Conservation (phyloP, 2,888 invertebrate species). For the Athalia rosae region DNA sequence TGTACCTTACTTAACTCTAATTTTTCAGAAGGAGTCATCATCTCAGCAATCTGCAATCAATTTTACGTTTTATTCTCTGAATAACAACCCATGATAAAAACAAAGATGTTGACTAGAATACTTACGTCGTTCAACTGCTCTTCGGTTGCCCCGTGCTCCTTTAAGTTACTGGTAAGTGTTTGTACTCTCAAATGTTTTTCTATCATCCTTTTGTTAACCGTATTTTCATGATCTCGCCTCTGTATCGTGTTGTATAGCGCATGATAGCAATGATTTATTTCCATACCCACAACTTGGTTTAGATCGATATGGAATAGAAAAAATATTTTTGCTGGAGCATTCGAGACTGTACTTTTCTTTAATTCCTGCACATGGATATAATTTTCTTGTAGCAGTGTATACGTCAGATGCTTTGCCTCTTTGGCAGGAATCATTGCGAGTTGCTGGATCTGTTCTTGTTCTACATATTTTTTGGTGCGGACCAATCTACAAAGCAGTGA, state of each 20-base stretch:
- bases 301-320: constrained; percentile 86
- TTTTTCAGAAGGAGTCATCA: constrained; percentile 90
- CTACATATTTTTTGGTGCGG: constrained; percentile 86
- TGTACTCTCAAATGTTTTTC: constrained; percentile 92
- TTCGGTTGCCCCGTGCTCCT: constrained; percentile 84
- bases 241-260: constrained; percentile 82
- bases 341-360: constrained; percentile 80
- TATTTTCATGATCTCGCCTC: constrained; percentile 80
- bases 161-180: constrained; percentile 86
- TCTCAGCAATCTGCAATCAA: constrained; percentile 83
- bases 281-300: constrained; percentile 81
- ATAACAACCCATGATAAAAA: constrained; percentile 42
- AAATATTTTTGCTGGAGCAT: constrained; percentile 87
- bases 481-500: constrained; percentile 79
- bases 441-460: constrained; percentile 94
- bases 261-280: constrained; percentile 83
- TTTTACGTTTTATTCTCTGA: constrained; percentile 33
- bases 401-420: constrained; percentile 92
- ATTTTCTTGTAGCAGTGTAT: constrained; percentile 89
- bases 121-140: constrained; percentile 87
- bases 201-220: constrained; percentile 85
- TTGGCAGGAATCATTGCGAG: constrained; percentile 95
- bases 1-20: constrained; percentile 85
- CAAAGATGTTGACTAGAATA: constrained; percentile 49
- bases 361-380: constrained; percentile 84